Evolutionary conservation across 2,888 invertebrate species (phyloP).

Genomic region (Halictus quadricinctus): DNA sequence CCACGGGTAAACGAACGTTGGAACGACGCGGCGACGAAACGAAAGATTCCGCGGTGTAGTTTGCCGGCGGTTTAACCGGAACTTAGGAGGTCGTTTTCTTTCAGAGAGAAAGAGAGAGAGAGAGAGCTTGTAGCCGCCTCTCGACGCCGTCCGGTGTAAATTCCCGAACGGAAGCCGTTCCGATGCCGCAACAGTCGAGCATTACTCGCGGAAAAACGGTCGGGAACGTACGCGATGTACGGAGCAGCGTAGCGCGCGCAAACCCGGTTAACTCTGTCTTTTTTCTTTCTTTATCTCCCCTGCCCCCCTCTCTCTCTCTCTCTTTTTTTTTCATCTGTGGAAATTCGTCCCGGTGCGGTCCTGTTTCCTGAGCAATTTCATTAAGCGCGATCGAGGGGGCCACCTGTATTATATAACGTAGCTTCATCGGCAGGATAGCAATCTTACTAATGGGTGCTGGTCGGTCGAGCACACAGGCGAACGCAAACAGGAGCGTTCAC

Average conservation of each 20-base stretch:
- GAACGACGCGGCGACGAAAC: slow-evolving; percentile 37
- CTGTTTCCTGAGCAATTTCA: slow-evolving; percentile 78
- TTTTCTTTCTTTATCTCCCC: neutral
- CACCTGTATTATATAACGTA: slow-evolving; percentile 73
- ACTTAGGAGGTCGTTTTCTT: slow-evolving; percentile 57
- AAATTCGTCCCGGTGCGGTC: slow-evolving; percentile 48
- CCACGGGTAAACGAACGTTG: slow-evolving; percentile 15
- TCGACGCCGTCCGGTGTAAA: slow-evolving; percentile 15
- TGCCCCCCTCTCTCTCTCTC: neutral
- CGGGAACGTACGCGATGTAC: neutral
- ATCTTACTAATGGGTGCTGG: slow-evolving; percentile 76
- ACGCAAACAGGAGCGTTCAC: slow-evolving; percentile 33
- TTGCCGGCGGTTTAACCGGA: slow-evolving; percentile 47
- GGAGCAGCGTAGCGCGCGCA: neutral
- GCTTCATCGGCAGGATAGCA: slow-evolving; percentile 73
- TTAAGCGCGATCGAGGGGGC: slow-evolving; percentile 74
- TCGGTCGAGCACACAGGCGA: slow-evolving; percentile 42
- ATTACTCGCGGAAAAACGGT: neutral
- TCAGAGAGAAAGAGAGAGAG: neutral
- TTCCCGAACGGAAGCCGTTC: slow-evolving; percentile 17
- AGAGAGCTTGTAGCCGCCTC: slow-evolving; percentile 17
- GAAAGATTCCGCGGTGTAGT: slow-evolving; percentile 38
- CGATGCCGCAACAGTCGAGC: slow-evolving; percentile 1
- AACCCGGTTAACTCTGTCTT: neutral
- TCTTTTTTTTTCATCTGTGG: slow-evolving; percentile 17